Conservation (phyloP, 2,797 vertebrate genomes). For the Premnoplex brunnescens region DNA sequence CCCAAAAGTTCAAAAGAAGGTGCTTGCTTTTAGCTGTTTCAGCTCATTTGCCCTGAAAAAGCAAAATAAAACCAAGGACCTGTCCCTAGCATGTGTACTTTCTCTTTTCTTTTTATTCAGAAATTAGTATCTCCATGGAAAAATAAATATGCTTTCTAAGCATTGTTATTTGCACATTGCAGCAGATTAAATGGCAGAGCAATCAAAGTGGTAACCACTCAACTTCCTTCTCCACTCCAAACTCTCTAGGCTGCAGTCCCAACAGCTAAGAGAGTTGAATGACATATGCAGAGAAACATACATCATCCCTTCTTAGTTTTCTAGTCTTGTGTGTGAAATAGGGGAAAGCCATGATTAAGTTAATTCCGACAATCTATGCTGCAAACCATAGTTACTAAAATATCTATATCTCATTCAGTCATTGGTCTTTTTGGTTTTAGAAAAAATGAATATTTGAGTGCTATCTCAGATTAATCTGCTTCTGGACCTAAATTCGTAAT, state of each 20-base stretch:
- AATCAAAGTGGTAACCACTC: neutral
- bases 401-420: neutral
- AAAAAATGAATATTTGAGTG: neutral
- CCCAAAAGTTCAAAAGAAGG: neutral
- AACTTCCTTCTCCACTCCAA: neutral
- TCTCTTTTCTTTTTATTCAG: neutral
- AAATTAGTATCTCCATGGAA: neutral
- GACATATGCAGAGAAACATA: rapidly evolving
- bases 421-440: neutral
- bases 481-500: neutral
- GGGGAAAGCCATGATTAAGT: neutral
- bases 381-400: neutral
- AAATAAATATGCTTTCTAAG: neutral
- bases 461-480: neutral
- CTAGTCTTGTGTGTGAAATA: neutral
- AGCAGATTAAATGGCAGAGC: neutral
- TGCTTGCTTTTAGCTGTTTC: neutral
- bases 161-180: neutral
- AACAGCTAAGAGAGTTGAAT: neutral
- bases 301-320: neutral
- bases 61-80: neutral
- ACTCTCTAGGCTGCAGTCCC: neutral
- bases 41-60: neutral
- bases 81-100: neutral
- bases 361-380: neutral